Evolutionary conservation across 2,113 vertebrate genomes (phyloP).

Genomic region (Ictidomys tridecemlineatus): DNA sequence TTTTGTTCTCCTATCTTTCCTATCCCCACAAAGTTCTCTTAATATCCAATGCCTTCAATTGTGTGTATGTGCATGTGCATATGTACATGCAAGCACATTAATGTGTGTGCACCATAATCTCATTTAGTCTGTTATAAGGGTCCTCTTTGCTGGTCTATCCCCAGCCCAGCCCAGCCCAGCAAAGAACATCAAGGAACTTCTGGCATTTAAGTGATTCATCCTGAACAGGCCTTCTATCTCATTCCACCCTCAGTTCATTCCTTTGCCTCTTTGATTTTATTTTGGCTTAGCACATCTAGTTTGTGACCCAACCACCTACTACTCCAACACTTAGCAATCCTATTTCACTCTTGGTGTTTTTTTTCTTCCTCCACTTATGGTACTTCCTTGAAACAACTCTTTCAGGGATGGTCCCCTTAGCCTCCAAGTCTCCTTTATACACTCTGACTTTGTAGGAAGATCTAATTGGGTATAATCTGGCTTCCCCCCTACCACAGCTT

Average conservation of each 20-base stretch:
- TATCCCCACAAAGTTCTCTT: not conserved
- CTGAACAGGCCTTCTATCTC: not conserved
- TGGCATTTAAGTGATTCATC: not conserved
- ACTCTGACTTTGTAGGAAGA: not conserved
- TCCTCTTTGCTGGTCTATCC: not conserved
- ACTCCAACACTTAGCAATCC: not conserved
- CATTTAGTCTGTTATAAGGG: constrained; percentile 28
- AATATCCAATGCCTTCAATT: constrained; percentile 15
- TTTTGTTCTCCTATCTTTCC: no score
- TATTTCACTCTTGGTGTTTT: constrained; percentile 9
- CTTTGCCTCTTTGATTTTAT: constrained; percentile 19
- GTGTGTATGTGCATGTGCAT: not conserved
- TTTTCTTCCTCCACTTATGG: not conserved
- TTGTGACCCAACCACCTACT: not conserved
- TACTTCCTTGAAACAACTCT: not conserved
- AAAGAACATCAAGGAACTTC: constrained; percentile 37
- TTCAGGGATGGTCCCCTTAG: not conserved
- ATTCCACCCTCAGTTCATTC: not conserved
- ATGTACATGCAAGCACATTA: not conserved
- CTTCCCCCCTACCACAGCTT: not conserved
- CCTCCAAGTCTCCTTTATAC: not conserved
- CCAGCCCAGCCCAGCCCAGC: not conserved
- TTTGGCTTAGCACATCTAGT: not conserved
- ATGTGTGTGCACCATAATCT: not conserved
- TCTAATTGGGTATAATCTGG: not conserved